Base-by-base conservation (phyloP, 2,797 vertebrate genomes). In the Rhinoraja longicauda region DNA sequence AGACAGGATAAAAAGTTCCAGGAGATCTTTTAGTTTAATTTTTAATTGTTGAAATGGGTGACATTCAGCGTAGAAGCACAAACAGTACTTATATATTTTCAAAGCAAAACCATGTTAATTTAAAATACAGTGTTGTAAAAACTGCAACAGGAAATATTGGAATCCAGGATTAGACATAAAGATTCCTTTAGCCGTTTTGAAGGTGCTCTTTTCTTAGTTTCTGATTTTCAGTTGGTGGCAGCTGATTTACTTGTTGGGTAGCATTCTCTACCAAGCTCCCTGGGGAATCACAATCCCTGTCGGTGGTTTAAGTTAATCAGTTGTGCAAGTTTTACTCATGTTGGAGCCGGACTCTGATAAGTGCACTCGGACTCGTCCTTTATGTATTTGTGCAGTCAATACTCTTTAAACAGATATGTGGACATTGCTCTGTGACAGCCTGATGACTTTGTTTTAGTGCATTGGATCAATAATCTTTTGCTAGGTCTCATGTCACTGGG, bases 1-100 rank as follows among this genome's bases (percentile, higher is more conserved):
- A n/a, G n/a, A 7, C n/a, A 64, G 62, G 84, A 88, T 82, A 88
- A 67, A 67, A 88, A 88, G n/a, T 64, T 36, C 59, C 84, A 88
- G 17, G 21, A 88, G n/a, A 67, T 36, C 36, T 88, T 62, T 5
- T 53, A 53, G 70, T 21, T 26, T 4, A 26, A 6, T 3, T 73
- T 73, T 73, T 72, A 1, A 73, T 21, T 88, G 62, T 32, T 64
- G 62, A 36, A 7, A 67, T 88, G 17, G 7, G 13, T 24, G 2
- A 7, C 67, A 62, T 17, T 67, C 17, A 67, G n/a, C n/a, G 67
- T 17, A 15, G 57, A 86, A n/a, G n/a, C n/a, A 67, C 64, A 62
- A 67, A 32, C n/a, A 36, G 13, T 39, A 12, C 6, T 62, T 88
- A 9, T 21, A 67, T 10, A 36, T 88, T 67, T 7, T n/a, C 62